Conservation (phyloP, 35 echinoderm and acorn worm species). For the Strongylocentrotus purpuratus region DNA sequence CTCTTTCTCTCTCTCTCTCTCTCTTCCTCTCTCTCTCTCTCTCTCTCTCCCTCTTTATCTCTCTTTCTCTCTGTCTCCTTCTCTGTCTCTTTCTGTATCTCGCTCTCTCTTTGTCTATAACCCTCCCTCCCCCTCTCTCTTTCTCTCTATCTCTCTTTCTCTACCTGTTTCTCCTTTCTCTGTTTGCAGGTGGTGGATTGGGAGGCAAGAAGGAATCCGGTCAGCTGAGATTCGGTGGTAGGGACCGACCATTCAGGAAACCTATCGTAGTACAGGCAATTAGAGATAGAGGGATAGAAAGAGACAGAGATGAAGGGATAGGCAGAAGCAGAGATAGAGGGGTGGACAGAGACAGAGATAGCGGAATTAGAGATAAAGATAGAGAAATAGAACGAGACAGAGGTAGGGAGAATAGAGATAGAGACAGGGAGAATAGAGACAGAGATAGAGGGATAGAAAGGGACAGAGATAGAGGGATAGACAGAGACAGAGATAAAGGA, state of each 20-base stretch:
- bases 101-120: neutral
- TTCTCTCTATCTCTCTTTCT: neutral
- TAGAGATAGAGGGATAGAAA: conserved; percentile 17
- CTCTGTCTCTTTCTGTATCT: neutral
- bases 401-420: too few species aligned
- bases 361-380: too few species aligned
- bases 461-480: neutral
- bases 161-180: neutral
- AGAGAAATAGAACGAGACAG: neutral
- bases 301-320: conserved; percentile 8
- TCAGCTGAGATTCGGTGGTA: conserved; percentile 93
- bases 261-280: conserved; percentile 54
- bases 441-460: neutral
- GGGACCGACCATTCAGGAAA: conserved; percentile 86
- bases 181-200: conserved; percentile 87
- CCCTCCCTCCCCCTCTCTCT: neutral
- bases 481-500: neutral
- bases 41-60: neutral
- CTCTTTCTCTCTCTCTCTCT: neutral
- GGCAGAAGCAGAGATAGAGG: conserved; percentile 24
- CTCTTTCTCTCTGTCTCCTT: neutral
- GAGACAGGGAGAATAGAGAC: neutral
- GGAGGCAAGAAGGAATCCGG: conserved; percentile 98
- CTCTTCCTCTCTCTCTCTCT: too few species aligned
- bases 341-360: conserved; percentile 30